A percentile compares a stretch with the other conserved stretches of the same genome.
phyloP scores from a whole-genome alignment of 92 coral and sea anemone species.

The Parazoanthus darwini region DNA sequence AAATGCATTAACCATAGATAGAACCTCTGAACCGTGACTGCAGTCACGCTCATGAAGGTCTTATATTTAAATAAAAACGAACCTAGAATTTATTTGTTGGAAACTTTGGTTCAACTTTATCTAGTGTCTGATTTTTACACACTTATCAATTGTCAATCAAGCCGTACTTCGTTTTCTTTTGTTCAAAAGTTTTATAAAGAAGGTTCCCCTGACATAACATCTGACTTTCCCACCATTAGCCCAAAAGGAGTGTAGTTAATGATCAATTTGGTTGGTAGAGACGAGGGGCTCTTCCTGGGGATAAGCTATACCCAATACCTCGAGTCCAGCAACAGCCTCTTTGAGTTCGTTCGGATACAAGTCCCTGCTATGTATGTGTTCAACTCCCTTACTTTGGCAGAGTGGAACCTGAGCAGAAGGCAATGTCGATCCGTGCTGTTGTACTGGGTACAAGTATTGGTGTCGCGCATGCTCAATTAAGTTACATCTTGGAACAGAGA shows the following conservation, averaged over 20 bases:
- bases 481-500: neutral
- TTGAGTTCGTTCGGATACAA: too few relatives aligned
- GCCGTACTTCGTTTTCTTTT: too few relatives aligned
- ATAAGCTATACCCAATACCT: neutral
- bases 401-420: neutral
- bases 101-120: too few relatives aligned
- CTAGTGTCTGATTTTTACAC: too few relatives aligned
- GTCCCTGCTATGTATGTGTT: neutral
- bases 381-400: neutral
- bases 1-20: too few relatives aligned
- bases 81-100: too few relatives aligned
- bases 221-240: neutral
- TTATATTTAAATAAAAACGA: too few relatives aligned
- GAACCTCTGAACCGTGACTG: too few relatives aligned
- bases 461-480: neutral
- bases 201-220: neutral
- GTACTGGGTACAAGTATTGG: neutral
- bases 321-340: neutral
- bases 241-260: neutral
- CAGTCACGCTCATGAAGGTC: too few relatives aligned
- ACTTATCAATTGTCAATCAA: too few relatives aligned
- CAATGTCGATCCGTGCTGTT: neutral
- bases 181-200: too few relatives aligned
- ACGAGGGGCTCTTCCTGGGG: neutral
- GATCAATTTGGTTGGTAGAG: neutral